Percentiles rank a stretch among this genome's conserved stretches.
These are phyloP conservation scores for Sisyra terminalis DNA, from an alignment of 2,888 invertebrate species.

Conservation along the genomic window DNA sequence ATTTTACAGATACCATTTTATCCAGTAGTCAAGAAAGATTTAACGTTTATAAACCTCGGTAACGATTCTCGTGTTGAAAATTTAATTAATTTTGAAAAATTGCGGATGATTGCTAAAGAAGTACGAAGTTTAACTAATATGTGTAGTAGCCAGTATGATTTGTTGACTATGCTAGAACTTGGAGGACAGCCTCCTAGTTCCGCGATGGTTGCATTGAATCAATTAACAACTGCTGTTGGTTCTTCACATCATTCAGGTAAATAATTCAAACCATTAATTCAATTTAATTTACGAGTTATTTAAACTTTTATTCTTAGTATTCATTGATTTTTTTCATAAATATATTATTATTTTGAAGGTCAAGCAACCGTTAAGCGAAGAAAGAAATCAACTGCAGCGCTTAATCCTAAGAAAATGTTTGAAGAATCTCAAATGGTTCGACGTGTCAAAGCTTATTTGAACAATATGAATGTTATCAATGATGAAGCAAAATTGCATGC, in stretches of 20 bases:
- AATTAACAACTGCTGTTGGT: conserved; percentile 59
- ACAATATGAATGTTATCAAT: conserved; percentile 77
- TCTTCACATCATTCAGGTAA: conserved; percentile 30
- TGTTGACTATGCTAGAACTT: conserved; percentile 67
- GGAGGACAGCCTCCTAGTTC: conserved; percentile 77
- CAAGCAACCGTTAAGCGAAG: conserved; percentile 79
- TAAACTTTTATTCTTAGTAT: conserved; percentile 10
- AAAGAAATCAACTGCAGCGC: conserved; percentile 77
- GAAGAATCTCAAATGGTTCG: conserved; percentile 98
- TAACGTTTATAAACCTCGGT: conserved; percentile 95
- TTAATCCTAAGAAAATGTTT: conserved; percentile 96
- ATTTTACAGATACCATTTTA: conserved; percentile 61
- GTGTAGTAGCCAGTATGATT: conserved; percentile 87
- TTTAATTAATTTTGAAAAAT: conserved; percentile 92
- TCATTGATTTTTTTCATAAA: too few relatives aligned
- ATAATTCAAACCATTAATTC: not conserved
- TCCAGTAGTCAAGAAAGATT: conserved; percentile 83
- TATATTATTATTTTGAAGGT: conserved; percentile 25
- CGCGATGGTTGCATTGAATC: conserved; percentile 78
- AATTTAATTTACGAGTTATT: conserved; percentile 8
- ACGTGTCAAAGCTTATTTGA: conserved; percentile 88
- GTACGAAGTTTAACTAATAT: conserved; percentile 79
- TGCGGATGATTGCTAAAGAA: conserved; percentile 97
- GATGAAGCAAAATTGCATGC: conserved; percentile 83
- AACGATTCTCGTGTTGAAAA: conserved; percentile 83